Conservation (phyloP, 2,888 invertebrate genomes). For the Acronicta aceris region DNA sequence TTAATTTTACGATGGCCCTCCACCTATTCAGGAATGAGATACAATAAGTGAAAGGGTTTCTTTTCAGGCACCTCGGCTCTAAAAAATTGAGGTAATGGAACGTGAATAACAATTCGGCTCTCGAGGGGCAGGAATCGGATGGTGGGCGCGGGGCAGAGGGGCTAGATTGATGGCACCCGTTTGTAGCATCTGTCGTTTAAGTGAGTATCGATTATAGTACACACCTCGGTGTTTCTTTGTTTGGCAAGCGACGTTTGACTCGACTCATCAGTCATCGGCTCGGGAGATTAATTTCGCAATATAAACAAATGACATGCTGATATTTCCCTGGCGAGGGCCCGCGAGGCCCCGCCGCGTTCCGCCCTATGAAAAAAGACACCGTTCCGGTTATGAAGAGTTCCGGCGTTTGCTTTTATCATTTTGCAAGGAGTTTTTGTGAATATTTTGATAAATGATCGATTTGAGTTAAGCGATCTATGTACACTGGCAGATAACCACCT, state of each 20-base stretch:
- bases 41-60: slow-evolving; percentile 87
- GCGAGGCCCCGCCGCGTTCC: slow-evolving; percentile 57
- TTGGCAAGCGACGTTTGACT: slow-evolving; percentile 81
- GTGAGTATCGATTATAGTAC: slow-evolving; percentile 87
- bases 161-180: slow-evolving; percentile 87
- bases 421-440: slow-evolving; percentile 68
- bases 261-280: slow-evolving; percentile 76
- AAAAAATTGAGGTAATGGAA: slow-evolving; percentile 89
- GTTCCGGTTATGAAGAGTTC: slow-evolving; percentile 65
- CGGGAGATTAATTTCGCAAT: slow-evolving; percentile 80
- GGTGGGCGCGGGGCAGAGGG: slow-evolving; percentile 63
- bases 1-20: slow-evolving; percentile 80
- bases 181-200: slow-evolving; percentile 89
- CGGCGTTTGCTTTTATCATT: slow-evolving; percentile 66
- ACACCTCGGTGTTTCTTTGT: slow-evolving; percentile 86
- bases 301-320: slow-evolving; percentile 83
- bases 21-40: slow-evolving; percentile 81
- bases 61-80: slow-evolving; percentile 83
- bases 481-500: slow-evolving; percentile 40
- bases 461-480: slow-evolving; percentile 59
- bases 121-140: slow-evolving; percentile 64
- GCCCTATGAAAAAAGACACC: slow-evolving; percentile 66
- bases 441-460: slow-evolving; percentile 69
- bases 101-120: slow-evolving; percentile 87
- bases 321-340: slow-evolving; percentile 68